A percentile compares a stretch with the other conserved stretches of the same genome.
Evolutionary conservation across 2,797 vertebrate species (phyloP).

Genomic region (Siniperca scherzeri): DNA sequence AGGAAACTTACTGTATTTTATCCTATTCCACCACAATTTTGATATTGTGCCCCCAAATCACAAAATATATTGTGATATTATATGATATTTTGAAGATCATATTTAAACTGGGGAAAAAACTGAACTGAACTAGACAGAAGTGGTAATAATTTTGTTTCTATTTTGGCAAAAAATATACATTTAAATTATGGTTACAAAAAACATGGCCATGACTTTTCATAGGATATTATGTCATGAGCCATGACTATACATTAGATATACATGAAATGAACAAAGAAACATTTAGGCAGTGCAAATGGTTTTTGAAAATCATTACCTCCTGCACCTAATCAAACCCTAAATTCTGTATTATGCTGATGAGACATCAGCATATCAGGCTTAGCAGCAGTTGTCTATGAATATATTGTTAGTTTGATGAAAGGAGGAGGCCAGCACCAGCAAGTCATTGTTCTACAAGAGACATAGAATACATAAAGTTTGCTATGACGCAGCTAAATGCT

Average conservation of each 20-base stretch:
- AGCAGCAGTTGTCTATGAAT: conserved; percentile 30
- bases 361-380: conserved; percentile 18
- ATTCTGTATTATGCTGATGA: conserved; percentile 35
- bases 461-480: conserved; percentile 41
- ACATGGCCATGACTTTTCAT: background rate
- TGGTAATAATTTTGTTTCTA: background rate
- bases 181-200: background rate
- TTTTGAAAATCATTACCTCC: conserved; percentile 23
- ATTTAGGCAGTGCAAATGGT: background rate
- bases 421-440: conserved; percentile 46
- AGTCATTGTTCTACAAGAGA: conserved; percentile 51
- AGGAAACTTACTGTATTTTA: too few species aligned
- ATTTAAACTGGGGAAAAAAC: background rate
- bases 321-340: conserved; percentile 10
- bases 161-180: too few species aligned
- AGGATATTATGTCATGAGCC: background rate
- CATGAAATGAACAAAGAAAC: background rate
- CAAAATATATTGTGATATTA: too few species aligned
- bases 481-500: conserved; percentile 54
- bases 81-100: too few species aligned
- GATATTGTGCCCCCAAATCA: too few species aligned
- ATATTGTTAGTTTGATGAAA: conserved; percentile 53
- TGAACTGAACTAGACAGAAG: background rate
- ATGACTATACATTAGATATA: background rate
- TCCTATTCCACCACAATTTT: too few species aligned